These are phyloP conservation scores for Tricholauxania praeusta DNA, from an alignment of 2,888 invertebrate genomes.

Conservation along the genomic window DNA sequence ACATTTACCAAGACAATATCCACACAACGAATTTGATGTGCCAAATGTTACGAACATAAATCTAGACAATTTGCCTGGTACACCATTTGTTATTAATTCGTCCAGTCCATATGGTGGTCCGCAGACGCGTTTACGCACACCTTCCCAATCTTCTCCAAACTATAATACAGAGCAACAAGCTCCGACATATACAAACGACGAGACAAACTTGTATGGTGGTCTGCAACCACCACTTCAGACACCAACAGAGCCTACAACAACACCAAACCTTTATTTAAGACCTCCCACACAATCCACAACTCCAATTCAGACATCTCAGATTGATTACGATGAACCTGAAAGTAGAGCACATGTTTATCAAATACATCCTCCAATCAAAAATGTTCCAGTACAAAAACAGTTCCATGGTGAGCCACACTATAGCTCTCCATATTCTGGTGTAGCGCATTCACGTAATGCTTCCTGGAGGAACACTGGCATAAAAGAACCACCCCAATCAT, in stretches of 20 bases:
- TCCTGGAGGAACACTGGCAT: constrained; percentile 50
- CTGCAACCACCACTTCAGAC: constrained; percentile 48
- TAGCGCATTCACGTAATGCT: constrained; percentile 58
- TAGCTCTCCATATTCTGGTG: constrained; percentile 62
- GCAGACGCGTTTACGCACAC: constrained; percentile 21
- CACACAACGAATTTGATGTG: constrained; percentile 31
- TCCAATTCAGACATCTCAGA: constrained; percentile 31
- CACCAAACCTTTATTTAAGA: constrained; percentile 22
- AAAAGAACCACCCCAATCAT: constrained; percentile 43
- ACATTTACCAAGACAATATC: constrained; percentile 38
- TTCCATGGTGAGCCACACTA: constrained; percentile 57
- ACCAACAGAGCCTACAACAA: constrained; percentile 35
- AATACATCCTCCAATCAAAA: constrained; percentile 54
- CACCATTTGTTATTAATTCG: constrained; percentile 22
- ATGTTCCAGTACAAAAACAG: constrained; percentile 48
- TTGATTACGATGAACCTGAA: constrained; percentile 20
- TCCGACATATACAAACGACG: constrained; percentile 27
- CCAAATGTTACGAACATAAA: constrained; percentile 36
- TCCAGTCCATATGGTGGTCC: constrained; percentile 48
- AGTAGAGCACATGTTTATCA: constrained; percentile 49
- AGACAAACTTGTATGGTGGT: constrained; percentile 47
- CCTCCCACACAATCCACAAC: constrained; percentile 29
- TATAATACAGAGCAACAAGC: not conserved
- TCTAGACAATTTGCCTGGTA: constrained; percentile 40
- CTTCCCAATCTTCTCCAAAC: not conserved